phyloP scores from a whole-genome alignment of 2,888 invertebrate species.

The Ochropleura leucogaster region DNA sequence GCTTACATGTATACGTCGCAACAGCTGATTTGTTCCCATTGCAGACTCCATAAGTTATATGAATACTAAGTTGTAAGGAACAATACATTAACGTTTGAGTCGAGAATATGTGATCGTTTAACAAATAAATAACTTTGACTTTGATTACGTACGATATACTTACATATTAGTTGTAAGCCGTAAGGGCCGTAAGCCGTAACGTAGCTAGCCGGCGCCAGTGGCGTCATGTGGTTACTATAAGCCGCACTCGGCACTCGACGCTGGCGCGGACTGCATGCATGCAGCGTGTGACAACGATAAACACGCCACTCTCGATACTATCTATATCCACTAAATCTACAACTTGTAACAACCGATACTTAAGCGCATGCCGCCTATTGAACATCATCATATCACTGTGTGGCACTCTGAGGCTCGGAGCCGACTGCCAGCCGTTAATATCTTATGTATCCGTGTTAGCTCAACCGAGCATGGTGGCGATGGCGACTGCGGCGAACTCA shows the following conservation, averaged over 20 bases:
- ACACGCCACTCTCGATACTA: slow-evolving; percentile 1
- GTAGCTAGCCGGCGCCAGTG: neutral
- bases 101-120: no score
- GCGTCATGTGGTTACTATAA: slow-evolving; percentile 10
- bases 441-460: neutral
- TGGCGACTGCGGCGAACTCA: neutral
- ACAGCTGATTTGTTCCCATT: neutral
- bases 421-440: neutral
- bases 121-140: no score
- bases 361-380: neutral
- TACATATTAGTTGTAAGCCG: no score
- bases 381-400: neutral
- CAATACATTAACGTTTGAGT: neutral
- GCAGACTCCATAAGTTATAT: neutral
- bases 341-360: neutral
- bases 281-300: slow-evolving; percentile 5
- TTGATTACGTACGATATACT: no score
- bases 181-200: no score
- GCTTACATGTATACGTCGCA: neutral
- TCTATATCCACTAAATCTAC: neutral
- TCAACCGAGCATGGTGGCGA: no score
- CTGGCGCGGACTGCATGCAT: neutral
- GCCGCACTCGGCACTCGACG: neutral
- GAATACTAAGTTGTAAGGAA: neutral
- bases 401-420: neutral